Evolutionary conservation across 2,113 vertebrate species (phyloP).

Genomic region (Chionis minor): DNA sequence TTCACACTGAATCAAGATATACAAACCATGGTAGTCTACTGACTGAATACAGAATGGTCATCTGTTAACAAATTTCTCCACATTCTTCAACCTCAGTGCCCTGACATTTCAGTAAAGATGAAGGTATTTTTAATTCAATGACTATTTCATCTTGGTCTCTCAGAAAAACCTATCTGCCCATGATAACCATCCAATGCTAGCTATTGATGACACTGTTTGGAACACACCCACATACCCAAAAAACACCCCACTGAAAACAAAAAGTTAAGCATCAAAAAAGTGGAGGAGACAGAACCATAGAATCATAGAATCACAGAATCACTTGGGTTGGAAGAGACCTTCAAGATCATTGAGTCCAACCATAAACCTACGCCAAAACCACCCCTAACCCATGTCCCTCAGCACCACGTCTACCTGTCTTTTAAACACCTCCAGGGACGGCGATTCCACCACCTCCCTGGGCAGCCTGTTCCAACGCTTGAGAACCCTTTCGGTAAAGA

Average conservation of each 20-base stretch:
- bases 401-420: too few relatives aligned
- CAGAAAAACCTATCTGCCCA: background rate
- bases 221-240: background rate
- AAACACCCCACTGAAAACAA: background rate
- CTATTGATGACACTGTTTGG: background rate
- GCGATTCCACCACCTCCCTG: too few relatives aligned
- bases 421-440: too few relatives aligned
- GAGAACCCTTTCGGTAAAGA: too few relatives aligned
- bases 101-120: background rate
- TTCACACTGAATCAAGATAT: background rate
- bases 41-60: background rate
- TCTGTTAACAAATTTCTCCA: background rate
- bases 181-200: background rate
- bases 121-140: background rate
- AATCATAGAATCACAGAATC: too few relatives aligned
- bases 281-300: background rate
- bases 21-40: accelerated
- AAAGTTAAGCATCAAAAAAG: background rate
- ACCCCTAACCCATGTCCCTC: too few relatives aligned
- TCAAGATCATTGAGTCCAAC: too few relatives aligned
- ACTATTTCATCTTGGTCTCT: background rate
- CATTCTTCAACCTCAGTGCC: background rate
- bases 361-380: too few relatives aligned
- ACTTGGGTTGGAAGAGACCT: too few relatives aligned
- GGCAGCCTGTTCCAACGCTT: too few relatives aligned